Evolutionary conservation across 1,140 invertebrate genomes (phyloP).

Genomic region (Cepaea nemoralis): DNA sequence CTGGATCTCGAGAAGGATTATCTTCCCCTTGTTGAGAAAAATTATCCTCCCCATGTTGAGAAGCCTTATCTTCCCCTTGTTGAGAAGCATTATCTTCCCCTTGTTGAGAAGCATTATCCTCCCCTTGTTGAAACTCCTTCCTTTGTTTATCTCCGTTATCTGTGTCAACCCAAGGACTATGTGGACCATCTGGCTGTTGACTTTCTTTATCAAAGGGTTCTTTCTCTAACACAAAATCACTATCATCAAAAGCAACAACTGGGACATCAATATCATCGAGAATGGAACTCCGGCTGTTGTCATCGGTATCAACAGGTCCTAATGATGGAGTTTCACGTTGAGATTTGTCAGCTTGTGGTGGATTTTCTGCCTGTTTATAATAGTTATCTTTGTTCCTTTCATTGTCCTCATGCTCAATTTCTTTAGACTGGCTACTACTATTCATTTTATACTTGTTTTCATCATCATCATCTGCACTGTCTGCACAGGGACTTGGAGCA

Average conservation of each 20-base stretch:
- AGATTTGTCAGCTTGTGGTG: not conserved
- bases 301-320: conserved; percentile 29
- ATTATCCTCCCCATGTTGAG: not conserved
- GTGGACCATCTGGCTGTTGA: not conserved
- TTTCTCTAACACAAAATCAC: conserved; percentile 41
- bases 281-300: conserved; percentile 24
- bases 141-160: not conserved
- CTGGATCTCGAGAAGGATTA: not conserved
- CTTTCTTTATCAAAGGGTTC: conserved; percentile 26
- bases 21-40: not conserved
- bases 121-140: not conserved
- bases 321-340: conserved; percentile 1
- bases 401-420: not conserved
- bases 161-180: not conserved
- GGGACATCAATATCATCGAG: conserved; percentile 36
- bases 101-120: not conserved
- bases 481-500: not conserved
- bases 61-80: not conserved
- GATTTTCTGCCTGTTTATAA: not conserved
- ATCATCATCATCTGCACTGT: not conserved
- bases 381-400: not conserved
- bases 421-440: not conserved
- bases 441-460: too few relatives aligned
- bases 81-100: not conserved
- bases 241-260: conserved; percentile 38